A percentile compares a stretch with the other conserved stretches of the same genome.
Evolutionary conservation across 2,113 vertebrate genomes (phyloP).

Genomic region (Gobio gobio): DNA sequence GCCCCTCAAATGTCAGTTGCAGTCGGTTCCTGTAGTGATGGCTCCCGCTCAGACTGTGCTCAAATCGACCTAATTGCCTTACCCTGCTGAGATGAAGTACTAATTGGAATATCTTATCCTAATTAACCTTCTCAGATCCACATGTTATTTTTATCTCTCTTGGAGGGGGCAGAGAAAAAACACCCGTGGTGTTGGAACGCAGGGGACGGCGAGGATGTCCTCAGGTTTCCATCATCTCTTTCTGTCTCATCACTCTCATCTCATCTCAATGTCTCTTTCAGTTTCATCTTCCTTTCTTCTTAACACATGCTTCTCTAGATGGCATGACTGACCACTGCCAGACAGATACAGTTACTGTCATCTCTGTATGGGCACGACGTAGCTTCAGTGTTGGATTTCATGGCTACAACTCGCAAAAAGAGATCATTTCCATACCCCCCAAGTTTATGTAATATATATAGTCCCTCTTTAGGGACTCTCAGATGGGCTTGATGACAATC

Average conservation of each 20-base stretch:
- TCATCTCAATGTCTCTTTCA: slow-evolving; percentile 38
- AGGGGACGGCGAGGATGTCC: slow-evolving; percentile 3
- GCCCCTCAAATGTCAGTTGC: slow-evolving; percentile 63
- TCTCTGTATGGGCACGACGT: slow-evolving; percentile 46
- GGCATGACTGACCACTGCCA: slow-evolving; percentile 61
- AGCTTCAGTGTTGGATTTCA: slow-evolving; percentile 57
- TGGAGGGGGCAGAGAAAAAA: slow-evolving; percentile 22
- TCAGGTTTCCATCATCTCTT: slow-evolving; percentile 42
- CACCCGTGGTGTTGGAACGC: not conserved
- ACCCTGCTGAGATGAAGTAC: slow-evolving; percentile 74
- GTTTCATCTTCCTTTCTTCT: slow-evolving; percentile 48
- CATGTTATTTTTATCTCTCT: slow-evolving; percentile 75
- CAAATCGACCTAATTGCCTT: slow-evolving; percentile 77
- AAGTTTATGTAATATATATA: slow-evolving; percentile 33
- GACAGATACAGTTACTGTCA: slow-evolving; percentile 70
- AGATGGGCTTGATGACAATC: slow-evolving; percentile 21
- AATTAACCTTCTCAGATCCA: slow-evolving; percentile 79
- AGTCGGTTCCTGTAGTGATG: slow-evolving; percentile 43
- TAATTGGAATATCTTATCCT: slow-evolving; percentile 80
- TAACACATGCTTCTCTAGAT: slow-evolving; percentile 31
- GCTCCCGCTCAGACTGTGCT: slow-evolving; percentile 57
- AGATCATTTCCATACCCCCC: slow-evolving; percentile 39
- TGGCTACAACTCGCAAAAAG: slow-evolving; percentile 42
- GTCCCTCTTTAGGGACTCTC: not conserved
- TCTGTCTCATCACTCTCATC: slow-evolving; percentile 37